These are phyloP conservation scores for Cryptomyrus ogoouensis DNA, from an alignment of 2,113 vertebrate genomes.

Conservation along the genomic window DNA sequence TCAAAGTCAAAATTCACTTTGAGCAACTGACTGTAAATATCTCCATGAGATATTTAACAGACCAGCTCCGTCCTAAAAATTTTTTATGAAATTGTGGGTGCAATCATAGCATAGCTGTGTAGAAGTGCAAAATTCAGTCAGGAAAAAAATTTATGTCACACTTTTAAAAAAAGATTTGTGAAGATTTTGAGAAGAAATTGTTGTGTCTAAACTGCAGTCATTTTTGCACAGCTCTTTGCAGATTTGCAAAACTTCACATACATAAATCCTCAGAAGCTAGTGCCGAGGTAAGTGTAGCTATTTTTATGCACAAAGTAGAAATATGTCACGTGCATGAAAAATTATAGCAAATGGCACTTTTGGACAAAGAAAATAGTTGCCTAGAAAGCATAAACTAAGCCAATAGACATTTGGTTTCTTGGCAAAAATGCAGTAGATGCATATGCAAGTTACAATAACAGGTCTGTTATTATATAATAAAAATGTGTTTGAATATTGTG, in stretches of 20 bases:
- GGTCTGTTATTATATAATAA: not conserved
- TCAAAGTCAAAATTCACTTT: not conserved
- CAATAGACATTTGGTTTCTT: not conserved
- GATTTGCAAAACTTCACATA: not conserved
- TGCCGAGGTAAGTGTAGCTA: not conserved
- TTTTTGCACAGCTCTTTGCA: slow-evolving; percentile 6
- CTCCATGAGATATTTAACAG: not conserved
- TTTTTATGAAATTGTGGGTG: not conserved
- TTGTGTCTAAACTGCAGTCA: not conserved
- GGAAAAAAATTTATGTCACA: not conserved
- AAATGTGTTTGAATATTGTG: not conserved
- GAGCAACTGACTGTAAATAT: not conserved
- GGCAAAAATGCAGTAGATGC: not conserved
- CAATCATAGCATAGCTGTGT: not conserved
- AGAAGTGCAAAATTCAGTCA: not conserved
- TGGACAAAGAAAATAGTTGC: not conserved
- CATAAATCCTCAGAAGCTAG: not conserved
- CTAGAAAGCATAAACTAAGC: not conserved
- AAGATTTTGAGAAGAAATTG: not conserved
- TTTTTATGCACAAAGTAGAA: not conserved
- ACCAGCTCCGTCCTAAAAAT: not conserved
- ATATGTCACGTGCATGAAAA: not conserved
- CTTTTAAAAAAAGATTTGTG: not conserved
- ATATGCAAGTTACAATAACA: not conserved
- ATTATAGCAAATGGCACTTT: not conserved